phyloP scores from a whole-genome alignment of 2,888 invertebrate species.

The Brachypalpus laphriformis region DNA sequence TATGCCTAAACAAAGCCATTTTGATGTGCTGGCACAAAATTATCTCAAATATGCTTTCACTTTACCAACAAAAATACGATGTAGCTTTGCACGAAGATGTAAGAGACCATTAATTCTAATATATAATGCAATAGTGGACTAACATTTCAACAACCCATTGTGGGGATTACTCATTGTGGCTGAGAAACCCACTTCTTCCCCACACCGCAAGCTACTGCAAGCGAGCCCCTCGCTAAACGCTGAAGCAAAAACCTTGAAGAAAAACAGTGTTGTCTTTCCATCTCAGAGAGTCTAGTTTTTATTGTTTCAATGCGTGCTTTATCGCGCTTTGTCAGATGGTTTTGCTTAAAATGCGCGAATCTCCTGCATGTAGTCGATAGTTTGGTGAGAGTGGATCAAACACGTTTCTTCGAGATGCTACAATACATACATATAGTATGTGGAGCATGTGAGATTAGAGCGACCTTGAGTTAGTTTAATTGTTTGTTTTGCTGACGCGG shows the following conservation, averaged over 20 bases:
- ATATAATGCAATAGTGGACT: slow-evolving; percentile 47
- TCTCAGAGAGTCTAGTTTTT: background rate
- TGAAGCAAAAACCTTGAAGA: slow-evolving; percentile 40
- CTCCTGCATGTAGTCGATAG: background rate
- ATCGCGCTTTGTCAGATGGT: slow-evolving; percentile 8
- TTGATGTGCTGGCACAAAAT: slow-evolving; percentile 70
- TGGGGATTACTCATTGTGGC: background rate
- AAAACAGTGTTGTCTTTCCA: slow-evolving; percentile 29
- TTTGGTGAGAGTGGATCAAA: slow-evolving; percentile 15
- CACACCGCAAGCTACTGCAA: slow-evolving; percentile 2
- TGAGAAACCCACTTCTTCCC: slow-evolving; percentile 12
- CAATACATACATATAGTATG: too few species aligned
- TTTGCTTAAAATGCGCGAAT: background rate
- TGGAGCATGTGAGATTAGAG: slow-evolving; percentile 38
- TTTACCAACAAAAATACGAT: slow-evolving; percentile 6
- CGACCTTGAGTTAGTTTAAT: slow-evolving; percentile 49
- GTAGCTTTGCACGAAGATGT: slow-evolving; percentile 13
- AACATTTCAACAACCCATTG: slow-evolving; percentile 64
- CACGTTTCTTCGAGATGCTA: slow-evolving; percentile 34
- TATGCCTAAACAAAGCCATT: slow-evolving; percentile 14
- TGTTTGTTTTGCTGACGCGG: slow-evolving; percentile 21
- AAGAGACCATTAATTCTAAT: slow-evolving; percentile 34
- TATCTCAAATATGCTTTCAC: slow-evolving; percentile 46
- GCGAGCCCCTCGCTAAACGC: slow-evolving; percentile 44
- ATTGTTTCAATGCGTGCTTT: background rate